phyloP scores from a whole-genome alignment of 2,113 vertebrate genomes.

The Furnarius figulus region DNA sequence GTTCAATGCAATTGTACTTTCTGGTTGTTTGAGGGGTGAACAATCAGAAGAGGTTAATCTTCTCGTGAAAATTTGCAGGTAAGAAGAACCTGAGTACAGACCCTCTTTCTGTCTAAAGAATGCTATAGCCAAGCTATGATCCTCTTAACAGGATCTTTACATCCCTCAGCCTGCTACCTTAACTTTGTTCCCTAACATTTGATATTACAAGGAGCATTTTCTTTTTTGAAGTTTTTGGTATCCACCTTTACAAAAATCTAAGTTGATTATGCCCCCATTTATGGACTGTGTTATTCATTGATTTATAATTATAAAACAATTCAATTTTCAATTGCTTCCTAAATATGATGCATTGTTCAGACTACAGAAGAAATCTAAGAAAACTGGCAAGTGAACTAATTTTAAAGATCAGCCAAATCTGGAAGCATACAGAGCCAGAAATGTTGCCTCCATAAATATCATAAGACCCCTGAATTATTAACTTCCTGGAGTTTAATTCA shows the following conservation, averaged over 20 bases:
- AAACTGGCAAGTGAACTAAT: not conserved
- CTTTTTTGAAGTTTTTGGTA: not conserved
- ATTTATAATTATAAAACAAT: not conserved
- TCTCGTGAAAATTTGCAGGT: not conserved
- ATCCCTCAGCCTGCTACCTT: not conserved
- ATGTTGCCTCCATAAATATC: not conserved
- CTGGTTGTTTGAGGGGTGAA: not conserved
- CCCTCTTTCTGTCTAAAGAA: not conserved
- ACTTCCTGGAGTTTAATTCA: not conserved
- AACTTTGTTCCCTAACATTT: not conserved
- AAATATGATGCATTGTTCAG: not conserved
- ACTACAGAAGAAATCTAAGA: not conserved
- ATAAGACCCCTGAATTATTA: not conserved
- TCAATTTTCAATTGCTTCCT: not conserved
- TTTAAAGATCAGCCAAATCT: not conserved
- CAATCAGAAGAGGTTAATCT: not conserved
- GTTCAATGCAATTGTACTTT: rapidly evolving
- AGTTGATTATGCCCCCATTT: not conserved
- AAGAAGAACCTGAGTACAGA: not conserved
- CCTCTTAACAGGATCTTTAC: not conserved
- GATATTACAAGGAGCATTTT: not conserved
- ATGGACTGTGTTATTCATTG: not conserved
- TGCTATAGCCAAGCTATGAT: too few relatives aligned
- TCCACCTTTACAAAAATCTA: not conserved
- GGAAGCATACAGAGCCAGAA: rapidly evolving